Base-by-base conservation (phyloP, 2,113 vertebrate species). In the Talpa occidentalis region DNA sequence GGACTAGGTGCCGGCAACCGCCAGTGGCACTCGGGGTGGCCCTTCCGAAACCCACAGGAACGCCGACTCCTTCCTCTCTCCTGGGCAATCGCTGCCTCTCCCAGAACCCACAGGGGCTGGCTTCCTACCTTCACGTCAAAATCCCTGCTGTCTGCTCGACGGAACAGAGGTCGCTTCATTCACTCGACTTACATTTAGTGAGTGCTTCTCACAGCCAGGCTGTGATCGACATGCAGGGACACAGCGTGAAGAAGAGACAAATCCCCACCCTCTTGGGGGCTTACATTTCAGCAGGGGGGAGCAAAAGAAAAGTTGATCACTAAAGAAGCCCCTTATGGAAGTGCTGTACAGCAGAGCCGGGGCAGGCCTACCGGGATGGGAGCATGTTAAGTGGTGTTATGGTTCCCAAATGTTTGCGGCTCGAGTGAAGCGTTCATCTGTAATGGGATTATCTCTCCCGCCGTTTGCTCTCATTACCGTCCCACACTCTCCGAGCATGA, bases 401-500 rank as follows among this genome's bases (percentile, higher is more conserved):
- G 96, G 97, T 97, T 97, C 96, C 98, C 96, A 98, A 98, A 97
- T 98, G 98, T 97, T 98, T 97, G 97, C 96, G 98, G 96, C 94
- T 98, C 94, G 93, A 98, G 98, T 98, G 98, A 98, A 98, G 98
- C 98, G 98, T 98, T 98, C 98, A 98, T 98, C 98, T 97, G 97
- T 98, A 98, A 98, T 98, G 98, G 98, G 98, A 98, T 98, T 98
- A 98, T 98, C 98, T 98, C 98, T 97, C 91, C 40, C 97, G 97
- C 54, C 98, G 98, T 98, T 98, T 98, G 98, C 98, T 98, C 98
- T 98, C 98, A 98, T 98, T 98, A 98, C 95, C 97, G 96, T 97
- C 97, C 26, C 59, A 97, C 97, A 98, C 97, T 97, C 97, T 98
- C 98, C 84, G 95, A 98, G 98, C 98, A 98, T 98, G 98, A 98